These are phyloP conservation scores for Drosophila mayri DNA, from an alignment of 1,140 invertebrate species.

Conservation along the genomic window DNA sequence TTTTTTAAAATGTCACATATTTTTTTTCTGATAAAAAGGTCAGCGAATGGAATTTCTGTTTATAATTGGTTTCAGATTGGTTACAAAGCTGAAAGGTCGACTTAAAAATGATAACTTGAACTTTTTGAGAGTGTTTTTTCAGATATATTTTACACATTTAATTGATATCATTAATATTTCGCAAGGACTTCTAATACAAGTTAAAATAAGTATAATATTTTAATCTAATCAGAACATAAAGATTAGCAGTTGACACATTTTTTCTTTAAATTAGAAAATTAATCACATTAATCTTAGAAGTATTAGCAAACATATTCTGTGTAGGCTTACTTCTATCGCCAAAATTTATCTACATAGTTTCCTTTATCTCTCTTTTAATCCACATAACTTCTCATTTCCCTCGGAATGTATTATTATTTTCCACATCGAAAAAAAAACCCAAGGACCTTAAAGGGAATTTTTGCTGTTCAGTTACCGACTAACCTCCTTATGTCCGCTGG, in stretches of 20 bases:
- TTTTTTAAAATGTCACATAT: neutral
- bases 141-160: neutral
- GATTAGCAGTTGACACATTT: neutral
- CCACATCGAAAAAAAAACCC: neutral
- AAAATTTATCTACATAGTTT: neutral
- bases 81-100: neutral
- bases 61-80: neutral
- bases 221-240: neutral
- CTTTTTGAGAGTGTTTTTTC: neutral
- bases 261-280: neutral
- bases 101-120: neutral
- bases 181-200: neutral
- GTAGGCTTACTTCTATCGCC: neutral
- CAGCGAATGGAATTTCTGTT: neutral
- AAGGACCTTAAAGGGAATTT: slow-evolving; percentile 15
- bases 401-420: neutral
- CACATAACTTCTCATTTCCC: neutral
- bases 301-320: neutral
- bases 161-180: neutral
- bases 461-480: slow-evolving; percentile 19
- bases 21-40: neutral
- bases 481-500: slow-evolving; percentile 19
- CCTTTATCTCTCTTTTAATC: too few species aligned
- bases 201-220: neutral
- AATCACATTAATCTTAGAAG: neutral